Evolutionary conservation across 1,140 invertebrate genomes (phyloP).

Genomic region (Phthorimaea operculella): DNA sequence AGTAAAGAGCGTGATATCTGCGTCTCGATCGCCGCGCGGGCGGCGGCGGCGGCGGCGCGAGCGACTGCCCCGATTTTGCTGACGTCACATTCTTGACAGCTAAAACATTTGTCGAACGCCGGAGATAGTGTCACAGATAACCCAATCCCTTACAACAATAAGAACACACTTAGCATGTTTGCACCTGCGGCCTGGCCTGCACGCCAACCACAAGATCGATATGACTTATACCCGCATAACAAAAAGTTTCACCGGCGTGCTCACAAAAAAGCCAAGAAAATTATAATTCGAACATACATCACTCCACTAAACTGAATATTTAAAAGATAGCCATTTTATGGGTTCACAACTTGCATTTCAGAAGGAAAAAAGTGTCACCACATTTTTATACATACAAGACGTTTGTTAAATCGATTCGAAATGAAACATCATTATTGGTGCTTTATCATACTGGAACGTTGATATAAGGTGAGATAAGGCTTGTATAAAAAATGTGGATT

Average conservation of each 20-base stretch:
- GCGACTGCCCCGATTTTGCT: slow-evolving; percentile 45
- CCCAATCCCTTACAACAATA: slow-evolving; percentile 65
- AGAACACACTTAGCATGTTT: slow-evolving; percentile 67
- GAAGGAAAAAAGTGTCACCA: slow-evolving; percentile 51
- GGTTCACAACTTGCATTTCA: background rate
- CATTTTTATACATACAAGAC: slow-evolving; percentile 32
- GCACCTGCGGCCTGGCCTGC: slow-evolving; percentile 63
- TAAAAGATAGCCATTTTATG: too few species aligned
- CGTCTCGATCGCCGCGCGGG: slow-evolving; percentile 30
- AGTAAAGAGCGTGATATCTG: slow-evolving; percentile 39
- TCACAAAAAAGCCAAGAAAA: background rate
- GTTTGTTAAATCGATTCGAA: slow-evolving; percentile 50
- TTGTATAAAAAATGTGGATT: slow-evolving; percentile 47
- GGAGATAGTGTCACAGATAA: slow-evolving; percentile 66
- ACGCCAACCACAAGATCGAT: slow-evolving; percentile 37
- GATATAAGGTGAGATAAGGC: slow-evolving; percentile 56
- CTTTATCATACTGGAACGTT: slow-evolving; percentile 55
- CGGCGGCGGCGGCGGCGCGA: slow-evolving; percentile 25
- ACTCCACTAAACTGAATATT: background rate
- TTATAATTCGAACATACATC: slow-evolving; percentile 1
- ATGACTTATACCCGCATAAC: slow-evolving; percentile 41
- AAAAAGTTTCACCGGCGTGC: background rate
- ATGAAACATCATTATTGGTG: slow-evolving; percentile 66
- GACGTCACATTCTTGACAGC: slow-evolving; percentile 65
- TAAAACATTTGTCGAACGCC: slow-evolving; percentile 65